Evolutionary conservation across 1,140 invertebrate genomes (phyloP).

Genomic region (Polypedilum vanderplanki): DNA sequence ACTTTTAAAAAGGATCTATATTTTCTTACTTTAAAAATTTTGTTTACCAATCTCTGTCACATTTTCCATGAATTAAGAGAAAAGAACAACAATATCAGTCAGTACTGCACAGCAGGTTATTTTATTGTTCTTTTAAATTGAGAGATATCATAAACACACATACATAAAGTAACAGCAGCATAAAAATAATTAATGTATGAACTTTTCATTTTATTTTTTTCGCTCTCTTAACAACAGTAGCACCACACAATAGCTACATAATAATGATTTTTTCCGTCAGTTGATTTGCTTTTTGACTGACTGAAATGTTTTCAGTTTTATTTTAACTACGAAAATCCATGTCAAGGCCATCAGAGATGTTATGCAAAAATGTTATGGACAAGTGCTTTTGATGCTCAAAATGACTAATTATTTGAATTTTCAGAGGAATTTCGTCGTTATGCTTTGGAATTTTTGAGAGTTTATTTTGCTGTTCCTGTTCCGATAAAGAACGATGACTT

Average conservation of each 20-base stretch:
- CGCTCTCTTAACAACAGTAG: background rate
- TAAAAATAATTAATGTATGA: constrained; percentile 20
- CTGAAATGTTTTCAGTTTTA: background rate
- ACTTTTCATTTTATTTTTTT: background rate
- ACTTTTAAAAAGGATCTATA: no score
- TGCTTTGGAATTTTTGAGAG: no score
- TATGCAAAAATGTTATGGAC: constrained; percentile 19
- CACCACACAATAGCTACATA: background rate
- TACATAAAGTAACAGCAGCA: background rate
- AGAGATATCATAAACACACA: background rate
- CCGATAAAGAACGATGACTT: no score
- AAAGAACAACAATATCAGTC: background rate
- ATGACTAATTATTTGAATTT: background rate
- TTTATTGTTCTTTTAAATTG: background rate
- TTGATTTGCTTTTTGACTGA: background rate
- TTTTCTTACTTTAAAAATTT: no score
- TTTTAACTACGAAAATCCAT: background rate
- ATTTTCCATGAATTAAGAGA: no score
- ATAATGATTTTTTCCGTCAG: constrained; percentile 5
- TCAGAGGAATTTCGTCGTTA: background rate
- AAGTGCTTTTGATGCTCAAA: background rate
- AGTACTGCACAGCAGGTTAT: background rate
- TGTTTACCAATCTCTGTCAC: no score
- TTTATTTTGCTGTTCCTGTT: no score
- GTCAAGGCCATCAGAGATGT: constrained; percentile 10